Evolutionary conservation across 2,797 vertebrate species (phyloP).

Genomic region (Arctocebus calabarensis): DNA sequence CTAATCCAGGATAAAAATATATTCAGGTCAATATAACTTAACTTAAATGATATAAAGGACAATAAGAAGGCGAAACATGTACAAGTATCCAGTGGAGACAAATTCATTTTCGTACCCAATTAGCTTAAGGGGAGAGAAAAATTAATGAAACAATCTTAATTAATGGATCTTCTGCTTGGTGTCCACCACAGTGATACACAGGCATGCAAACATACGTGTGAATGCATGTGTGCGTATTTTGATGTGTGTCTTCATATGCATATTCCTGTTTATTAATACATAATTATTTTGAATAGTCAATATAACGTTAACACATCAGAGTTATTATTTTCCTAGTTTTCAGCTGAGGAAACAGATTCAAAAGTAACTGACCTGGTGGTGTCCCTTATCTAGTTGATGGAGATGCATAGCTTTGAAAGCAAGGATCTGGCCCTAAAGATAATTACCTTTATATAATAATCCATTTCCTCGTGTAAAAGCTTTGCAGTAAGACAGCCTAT

Average conservation of each 20-base stretch:
- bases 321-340: slow-evolving; percentile 20
- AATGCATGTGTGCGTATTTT: background rate
- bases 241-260: background rate
- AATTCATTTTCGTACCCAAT: slow-evolving; percentile 30
- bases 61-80: background rate
- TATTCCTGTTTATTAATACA: background rate
- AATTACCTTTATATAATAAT: background rate
- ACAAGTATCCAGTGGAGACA: background rate
- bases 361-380: background rate
- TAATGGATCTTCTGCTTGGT: background rate
- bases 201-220: background rate
- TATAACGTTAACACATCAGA: background rate
- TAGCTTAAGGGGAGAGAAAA: background rate
- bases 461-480: background rate
- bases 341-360: background rate
- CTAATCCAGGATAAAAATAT: background rate
- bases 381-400: background rate
- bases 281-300: background rate
- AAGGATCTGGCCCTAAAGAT: background rate
- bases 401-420: background rate
- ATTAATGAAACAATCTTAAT: background rate
- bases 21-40: slow-evolving; percentile 28
- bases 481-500: background rate
- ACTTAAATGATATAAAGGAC: slow-evolving; percentile 27
- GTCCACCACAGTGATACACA: background rate